Evolutionary conservation across 2,113 vertebrate genomes (phyloP), one percentile per base, ranked within the genome.

Genomic region (Aptenodytes patagonicus): DNA sequence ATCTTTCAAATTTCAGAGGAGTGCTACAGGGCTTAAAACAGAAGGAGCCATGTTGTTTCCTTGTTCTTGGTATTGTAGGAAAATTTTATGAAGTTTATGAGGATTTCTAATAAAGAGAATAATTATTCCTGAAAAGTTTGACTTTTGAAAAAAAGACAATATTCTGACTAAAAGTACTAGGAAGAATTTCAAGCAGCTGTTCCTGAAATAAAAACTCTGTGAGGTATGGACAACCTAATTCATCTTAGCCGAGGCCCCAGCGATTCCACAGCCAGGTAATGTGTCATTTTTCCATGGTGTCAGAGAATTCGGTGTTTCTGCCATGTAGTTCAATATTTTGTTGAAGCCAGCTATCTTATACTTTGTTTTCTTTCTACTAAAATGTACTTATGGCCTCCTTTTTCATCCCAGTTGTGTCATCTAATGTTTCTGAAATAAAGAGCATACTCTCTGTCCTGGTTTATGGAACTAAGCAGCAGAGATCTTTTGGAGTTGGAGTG

Each of bases 251-350:
- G 87, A 77, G 76, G 51, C 55, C 44, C 52, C 60, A 87, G 60
- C 3, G 0, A 87, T 65, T 89, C 60, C 55, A 64, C 32, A 89
- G 47, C 69, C 64, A 75, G 75, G 87, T 92, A 91, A 92, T 96
- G 89, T 96, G 93, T 96, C 72, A 93, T 96, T 96, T 95, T 91
- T 87, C 72, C 32, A 17, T 11, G 20, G 17, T 87, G 89, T 81
- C 77, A 90, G 76, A 66, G 32, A 90, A 95, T 90, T 96, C 1
- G 2, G 49, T 86, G 83, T 95, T 97, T 93, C 71, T 92, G 54
- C 81, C 77, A 64, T 38, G 34, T 89, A 78, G 46, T 78, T 96
- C 55, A 81, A 29, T 54, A 65, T 86, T 92, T 80, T 70, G 46
- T 93, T 92, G 83, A 86, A 93, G 72, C 32, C 36, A 83, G n/a